These are phyloP conservation scores for Lepetodrilus schrolli DNA, from an alignment of 2,888 invertebrate species.

Conservation along the genomic window DNA sequence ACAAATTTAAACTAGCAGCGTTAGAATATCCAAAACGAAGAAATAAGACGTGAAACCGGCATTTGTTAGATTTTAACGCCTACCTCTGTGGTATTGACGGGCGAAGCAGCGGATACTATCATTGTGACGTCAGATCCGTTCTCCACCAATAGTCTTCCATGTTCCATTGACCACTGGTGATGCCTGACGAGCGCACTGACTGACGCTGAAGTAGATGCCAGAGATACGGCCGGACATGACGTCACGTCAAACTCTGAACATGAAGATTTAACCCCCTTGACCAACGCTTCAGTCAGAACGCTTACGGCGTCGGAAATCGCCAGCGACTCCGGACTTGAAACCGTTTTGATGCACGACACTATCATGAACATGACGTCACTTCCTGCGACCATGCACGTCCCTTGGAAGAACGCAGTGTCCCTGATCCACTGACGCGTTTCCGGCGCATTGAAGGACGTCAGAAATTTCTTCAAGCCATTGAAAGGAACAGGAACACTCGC, in stretches of 20 bases:
- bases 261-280: neutral
- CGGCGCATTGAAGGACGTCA: neutral
- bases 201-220: neutral
- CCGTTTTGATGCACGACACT: neutral
- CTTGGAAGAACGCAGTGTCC: neutral
- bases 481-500: neutral
- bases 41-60: too few species aligned
- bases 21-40: too few species aligned
- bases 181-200: too few species aligned
- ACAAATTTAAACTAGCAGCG: too few species aligned
- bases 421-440: neutral
- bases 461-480: neutral
- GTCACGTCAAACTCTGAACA: neutral
- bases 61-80: neutral
- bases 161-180: neutral
- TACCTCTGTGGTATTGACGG: slow-evolving; percentile 3
- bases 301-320: neutral
- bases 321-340: neutral
- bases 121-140: neutral
- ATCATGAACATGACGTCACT: neutral
- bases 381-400: neutral
- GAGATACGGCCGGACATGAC: neutral
- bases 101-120: neutral
- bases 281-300: neutral
- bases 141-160: neutral